Percentiles rank a stretch among this genome's conserved stretches.
These are phyloP conservation scores for Crotalus helleri DNA, from an alignment of 2,113 vertebrate genomes.

Conservation along the genomic window DNA sequence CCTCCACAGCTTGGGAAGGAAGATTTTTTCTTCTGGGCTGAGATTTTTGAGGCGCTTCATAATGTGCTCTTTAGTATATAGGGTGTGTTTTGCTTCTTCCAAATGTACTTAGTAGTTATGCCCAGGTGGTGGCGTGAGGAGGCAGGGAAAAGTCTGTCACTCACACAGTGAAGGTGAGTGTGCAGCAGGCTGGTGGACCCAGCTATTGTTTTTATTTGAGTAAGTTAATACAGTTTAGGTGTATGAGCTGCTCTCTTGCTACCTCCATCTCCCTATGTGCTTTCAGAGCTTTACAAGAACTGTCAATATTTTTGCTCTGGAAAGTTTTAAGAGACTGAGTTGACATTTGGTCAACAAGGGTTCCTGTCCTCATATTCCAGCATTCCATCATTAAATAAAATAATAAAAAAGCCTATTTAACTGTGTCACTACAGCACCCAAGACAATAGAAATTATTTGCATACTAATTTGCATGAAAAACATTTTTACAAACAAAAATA, in stretches of 20 bases:
- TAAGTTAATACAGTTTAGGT: constrained; percentile 42
- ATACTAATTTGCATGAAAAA: not conserved
- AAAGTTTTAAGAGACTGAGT: constrained; percentile 64
- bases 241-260: constrained; percentile 30
- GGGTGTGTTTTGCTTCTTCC: not conserved
- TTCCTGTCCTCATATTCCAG: constrained; percentile 37
- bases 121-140: constrained; percentile 80
- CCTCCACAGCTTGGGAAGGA: not conserved
- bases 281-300: constrained; percentile 62
- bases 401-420: constrained; percentile 37
- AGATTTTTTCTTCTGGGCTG: too few species aligned
- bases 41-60: not conserved
- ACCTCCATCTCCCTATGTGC: constrained; percentile 19
- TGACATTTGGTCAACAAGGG: constrained; percentile 55
- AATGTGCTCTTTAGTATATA: not conserved
- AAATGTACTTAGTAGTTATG: constrained; percentile 55
- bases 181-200: not conserved
- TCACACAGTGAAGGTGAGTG: constrained; percentile 33
- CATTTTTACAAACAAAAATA: not conserved
- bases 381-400: constrained; percentile 26
- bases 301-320: constrained; percentile 70
- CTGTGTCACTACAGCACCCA: not conserved
- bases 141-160: constrained; percentile 54
- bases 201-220: constrained; percentile 52
- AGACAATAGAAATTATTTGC: not conserved